Base-by-base conservation (phyloP, 2,113 vertebrate species). In the Procapra przewalskii region DNA sequence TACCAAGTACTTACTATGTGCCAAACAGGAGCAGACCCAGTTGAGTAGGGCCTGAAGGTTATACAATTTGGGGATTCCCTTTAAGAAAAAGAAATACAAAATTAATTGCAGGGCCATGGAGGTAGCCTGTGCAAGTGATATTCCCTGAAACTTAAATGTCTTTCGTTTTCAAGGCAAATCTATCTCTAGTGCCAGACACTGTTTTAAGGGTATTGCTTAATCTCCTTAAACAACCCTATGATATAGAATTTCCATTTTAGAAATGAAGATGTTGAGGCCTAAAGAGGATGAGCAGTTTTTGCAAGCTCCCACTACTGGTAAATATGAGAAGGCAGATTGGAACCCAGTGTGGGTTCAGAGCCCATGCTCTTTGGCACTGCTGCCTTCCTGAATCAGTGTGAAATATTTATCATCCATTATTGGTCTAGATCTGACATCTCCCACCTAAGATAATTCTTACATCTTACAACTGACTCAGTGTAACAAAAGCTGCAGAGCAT, bases 11-110 rank as follows among this genome's bases (percentile, higher is more conserved):
- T 90, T 77, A 40, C 21, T 79, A 36, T 85, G 43, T 91, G 7
- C 8, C 17, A 91, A 45, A 91, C 7, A 79, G 48, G 12, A 6
- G 21, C 54, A 90, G 77, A 83, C 40, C 40, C 79, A 84, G 55
- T 45, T 91, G 25, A 48, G 29, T 80, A n/a, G 45, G 29, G 13
- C 48, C 64, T 79, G 36, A 80, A 55, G 40, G 54, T 85, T 62
- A 62, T 48, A 80, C 14, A 86, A 23, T 87, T 91, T 80, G 10
- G 21, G 15, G 11, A 8, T 50, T 79, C 48, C 79, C 45, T 54
- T 79, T 83, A 90, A 88, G 48, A 84, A 95, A 91, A 79, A 91
- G n/a, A 86, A 64, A 90, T 79, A 54, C 40, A 64, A 90, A 55
- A 88, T 83, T 88, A 82, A 81, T n/a, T 67, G 67, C 50, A 92